Conservation (phyloP, 2,797 vertebrate genomes). For the Xenentodon cancila region DNA sequence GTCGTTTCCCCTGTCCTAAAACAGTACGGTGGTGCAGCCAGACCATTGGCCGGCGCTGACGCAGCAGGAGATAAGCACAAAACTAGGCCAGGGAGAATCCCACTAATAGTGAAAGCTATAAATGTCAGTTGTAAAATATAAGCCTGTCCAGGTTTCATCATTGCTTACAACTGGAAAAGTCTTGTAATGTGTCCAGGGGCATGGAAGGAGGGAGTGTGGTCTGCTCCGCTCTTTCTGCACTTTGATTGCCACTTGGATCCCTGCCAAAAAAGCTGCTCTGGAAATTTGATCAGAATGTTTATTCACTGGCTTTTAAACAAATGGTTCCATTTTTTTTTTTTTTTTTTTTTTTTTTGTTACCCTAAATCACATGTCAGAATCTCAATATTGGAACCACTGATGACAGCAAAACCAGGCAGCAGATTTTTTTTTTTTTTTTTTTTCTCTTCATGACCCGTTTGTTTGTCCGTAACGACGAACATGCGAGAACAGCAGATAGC, state of each 20-base stretch:
- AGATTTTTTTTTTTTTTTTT: constrained; percentile 9
- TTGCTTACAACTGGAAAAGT: constrained; percentile 45
- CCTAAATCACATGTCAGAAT: constrained; percentile 40
- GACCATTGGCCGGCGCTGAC: background rate
- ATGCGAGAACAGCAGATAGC: constrained; percentile 14
- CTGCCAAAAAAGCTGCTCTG: constrained; percentile 50
- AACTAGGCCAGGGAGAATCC: constrained; percentile 2
- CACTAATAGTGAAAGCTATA: constrained; percentile 8
- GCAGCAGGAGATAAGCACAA: background rate
- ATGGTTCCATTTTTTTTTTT: constrained; percentile 25
- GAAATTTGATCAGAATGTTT: constrained; percentile 64
- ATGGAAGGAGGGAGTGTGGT: constrained; percentile 26
- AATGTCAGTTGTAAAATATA: constrained; percentile 18
- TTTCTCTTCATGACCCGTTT: constrained; percentile 16
- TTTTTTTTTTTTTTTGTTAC: constrained; percentile 17
- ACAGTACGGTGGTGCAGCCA: background rate
- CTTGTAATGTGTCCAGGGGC: constrained; percentile 27
- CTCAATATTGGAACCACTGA: constrained; percentile 28
- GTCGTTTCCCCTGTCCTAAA: background rate
- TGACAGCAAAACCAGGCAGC: constrained; percentile 22
- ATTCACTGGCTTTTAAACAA: constrained; percentile 49
- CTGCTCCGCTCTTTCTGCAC: constrained; percentile 39
- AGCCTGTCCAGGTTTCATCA: constrained; percentile 32
- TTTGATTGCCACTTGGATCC: constrained; percentile 61
- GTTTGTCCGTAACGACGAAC: constrained; percentile 30